Evolutionary conservation across 2,888 invertebrate species (phyloP), one percentile per base, ranked within the genome.

Genomic region (Andricus curvator): DNA sequence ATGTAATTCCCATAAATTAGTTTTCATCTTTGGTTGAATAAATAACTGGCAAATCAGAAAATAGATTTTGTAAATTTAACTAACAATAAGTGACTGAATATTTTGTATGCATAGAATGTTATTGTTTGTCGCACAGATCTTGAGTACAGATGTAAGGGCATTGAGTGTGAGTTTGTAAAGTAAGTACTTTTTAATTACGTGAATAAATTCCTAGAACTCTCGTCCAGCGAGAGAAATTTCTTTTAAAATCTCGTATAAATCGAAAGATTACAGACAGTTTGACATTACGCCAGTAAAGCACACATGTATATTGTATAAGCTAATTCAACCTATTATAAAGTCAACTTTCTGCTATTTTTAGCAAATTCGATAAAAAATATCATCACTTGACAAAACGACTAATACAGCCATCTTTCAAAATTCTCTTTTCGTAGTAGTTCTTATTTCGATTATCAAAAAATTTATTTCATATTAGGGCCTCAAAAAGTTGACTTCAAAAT

Each of bases 221-320:
- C 33, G 74, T n/a, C 74, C 70, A 70, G 74, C 74, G 33, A 74
- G 74, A 74, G 51, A 56, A 70, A 9, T 51, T 51, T 70, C 29
- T 48, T 70, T 20, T 51, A 1, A 17, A 51, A 20, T 22, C 20
- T 70, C 15, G 6, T 25, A 13, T 62, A 29, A 70, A 51, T 70
- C 25, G 48, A 56, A 56, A n/a, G n/a, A 56, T n/a, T 56, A 48
- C 68, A 70, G 44, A 25, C 64, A 64, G 25, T 64, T 64, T 64
- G 17, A 64, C 64, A 64, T 64, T 29, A 15, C 1, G 9, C n/a
- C 22, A 60, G 9, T 22, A 60, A 22, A 22, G 60, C 60, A 60
- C 9, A 60, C 22, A 22, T n/a, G n/a, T n/a, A n/a, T n/a, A n/a
- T n/a, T n/a, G 6, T 11, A 22, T 22, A 9, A 60, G 17, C 51